Conservation (phyloP, 2,113 vertebrate species). For the Zapornia atra region DNA sequence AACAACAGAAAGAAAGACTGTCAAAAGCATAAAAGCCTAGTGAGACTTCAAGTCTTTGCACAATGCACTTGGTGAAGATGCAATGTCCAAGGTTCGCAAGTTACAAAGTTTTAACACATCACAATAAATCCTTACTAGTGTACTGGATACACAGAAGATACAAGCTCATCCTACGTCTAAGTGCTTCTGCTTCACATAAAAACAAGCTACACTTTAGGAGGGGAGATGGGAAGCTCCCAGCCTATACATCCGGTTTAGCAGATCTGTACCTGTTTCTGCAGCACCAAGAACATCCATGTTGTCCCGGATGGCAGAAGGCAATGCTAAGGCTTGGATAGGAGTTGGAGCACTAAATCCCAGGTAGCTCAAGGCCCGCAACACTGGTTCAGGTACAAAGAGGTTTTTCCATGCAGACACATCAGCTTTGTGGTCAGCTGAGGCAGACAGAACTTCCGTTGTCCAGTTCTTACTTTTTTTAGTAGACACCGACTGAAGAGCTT, state of each 20-base stretch:
- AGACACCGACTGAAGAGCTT: background rate
- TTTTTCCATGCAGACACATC: constrained; percentile 90
- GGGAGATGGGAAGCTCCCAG: background rate
- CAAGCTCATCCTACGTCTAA: background rate
- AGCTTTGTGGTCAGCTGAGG: constrained; percentile 60
- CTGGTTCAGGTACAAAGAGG: constrained; percentile 88
- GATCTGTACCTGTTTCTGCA: constrained; percentile 90
- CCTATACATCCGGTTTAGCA: background rate
- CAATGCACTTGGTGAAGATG: background rate
- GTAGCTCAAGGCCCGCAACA: constrained; percentile 85
- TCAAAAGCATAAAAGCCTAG: background rate
- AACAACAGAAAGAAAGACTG: background rate
- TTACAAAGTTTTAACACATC: background rate
- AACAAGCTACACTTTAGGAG: background rate
- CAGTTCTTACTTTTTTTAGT: constrained; percentile 84
- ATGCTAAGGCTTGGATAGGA: constrained; percentile 89
- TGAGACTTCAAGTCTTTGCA: background rate
- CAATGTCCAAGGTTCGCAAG: rapidly evolving
- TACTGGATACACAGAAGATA: background rate
- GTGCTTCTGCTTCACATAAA: background rate
- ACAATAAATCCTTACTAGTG: background rate
- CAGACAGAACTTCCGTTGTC: constrained; percentile 75
- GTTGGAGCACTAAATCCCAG: constrained; percentile 92
- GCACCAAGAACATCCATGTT: constrained; percentile 92
- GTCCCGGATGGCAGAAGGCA: constrained; percentile 93